Percentiles rank a stretch among this genome's conserved stretches.
Evolutionary conservation across 2,888 invertebrate species (phyloP).

Genomic region (Andricus curvator): DNA sequence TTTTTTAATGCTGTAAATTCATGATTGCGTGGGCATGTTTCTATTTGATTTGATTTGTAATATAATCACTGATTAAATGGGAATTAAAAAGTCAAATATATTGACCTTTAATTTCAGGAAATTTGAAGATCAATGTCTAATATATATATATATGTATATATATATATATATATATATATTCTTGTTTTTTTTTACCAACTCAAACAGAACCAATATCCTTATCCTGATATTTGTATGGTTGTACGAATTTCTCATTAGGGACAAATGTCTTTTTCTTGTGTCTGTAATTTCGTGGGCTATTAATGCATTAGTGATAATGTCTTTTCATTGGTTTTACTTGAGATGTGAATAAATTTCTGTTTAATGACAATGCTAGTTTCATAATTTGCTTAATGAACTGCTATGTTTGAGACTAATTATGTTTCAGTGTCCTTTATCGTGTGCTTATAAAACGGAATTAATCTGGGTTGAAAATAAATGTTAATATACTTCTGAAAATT

Average conservation of each 20-base stretch:
- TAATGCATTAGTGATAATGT: no score
- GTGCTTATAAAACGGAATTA: not conserved
- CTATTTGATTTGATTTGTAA: not conserved
- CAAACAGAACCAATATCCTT: not conserved
- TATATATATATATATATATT: no score
- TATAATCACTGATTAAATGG: not conserved
- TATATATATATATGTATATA: no score
- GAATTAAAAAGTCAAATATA: not conserved
- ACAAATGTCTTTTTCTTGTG: not conserved
- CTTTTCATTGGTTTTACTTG: no score
- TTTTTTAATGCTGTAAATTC: not conserved
- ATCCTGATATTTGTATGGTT: not conserved
- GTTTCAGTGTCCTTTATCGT: not conserved
- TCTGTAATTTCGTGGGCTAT: not conserved
- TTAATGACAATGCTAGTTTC: not conserved
- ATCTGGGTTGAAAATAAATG: not conserved
- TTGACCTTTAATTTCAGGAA: not conserved
- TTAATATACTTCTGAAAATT: not conserved
- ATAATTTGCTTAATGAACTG: not conserved
- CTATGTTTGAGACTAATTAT: not conserved
- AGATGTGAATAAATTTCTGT: not conserved
- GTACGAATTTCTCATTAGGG: not conserved
- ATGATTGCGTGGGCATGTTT: not conserved
- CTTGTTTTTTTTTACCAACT: no score
- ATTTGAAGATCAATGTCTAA: no score